A percentile compares a stretch with the other conserved stretches of the same genome.
Conservation (phyloP, 2,888 invertebrate genomes). For the Parnassius apollo region DNA sequence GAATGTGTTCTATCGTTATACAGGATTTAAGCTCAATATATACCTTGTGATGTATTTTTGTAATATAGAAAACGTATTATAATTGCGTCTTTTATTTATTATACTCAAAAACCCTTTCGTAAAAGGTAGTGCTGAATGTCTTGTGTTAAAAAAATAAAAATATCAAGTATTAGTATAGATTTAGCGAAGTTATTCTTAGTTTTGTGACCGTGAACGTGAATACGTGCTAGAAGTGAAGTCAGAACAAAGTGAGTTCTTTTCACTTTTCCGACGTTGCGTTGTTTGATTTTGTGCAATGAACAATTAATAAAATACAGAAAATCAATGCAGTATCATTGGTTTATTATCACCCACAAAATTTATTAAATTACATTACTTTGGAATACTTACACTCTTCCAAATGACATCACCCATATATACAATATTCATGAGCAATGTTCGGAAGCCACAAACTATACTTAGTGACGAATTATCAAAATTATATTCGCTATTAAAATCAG, state of each 20-base stretch:
- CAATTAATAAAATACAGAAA: slow-evolving; percentile 19
- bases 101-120: not conserved
- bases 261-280: too few species aligned
- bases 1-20: slow-evolving; percentile 69
- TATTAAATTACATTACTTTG: slow-evolving; percentile 44
- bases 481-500: too few species aligned
- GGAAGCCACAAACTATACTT: not conserved
- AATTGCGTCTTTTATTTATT: slow-evolving; percentile 35
- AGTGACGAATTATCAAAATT: not conserved
- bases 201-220: too few species aligned
- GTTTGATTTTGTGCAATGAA: too few species aligned
- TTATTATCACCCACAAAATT: slow-evolving; percentile 61
- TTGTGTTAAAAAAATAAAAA: too few species aligned
- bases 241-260: too few species aligned
- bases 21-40: slow-evolving; percentile 77
- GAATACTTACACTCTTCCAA: slow-evolving; percentile 43
- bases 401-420: slow-evolving; percentile 6
- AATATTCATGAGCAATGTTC: slow-evolving; percentile 8
- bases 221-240: too few species aligned
- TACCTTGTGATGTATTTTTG: slow-evolving; percentile 79
- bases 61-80: slow-evolving; percentile 55
- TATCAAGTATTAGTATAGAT: too few species aligned
- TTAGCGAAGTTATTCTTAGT: too few species aligned
- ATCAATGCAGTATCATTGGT: slow-evolving; percentile 56
- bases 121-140: too few species aligned